A percentile compares a stretch with the other conserved stretches of the same genome.
phyloP scores from a whole-genome alignment of 2,113 vertebrate genomes.

The Hippocampus guttulatus region DNA sequence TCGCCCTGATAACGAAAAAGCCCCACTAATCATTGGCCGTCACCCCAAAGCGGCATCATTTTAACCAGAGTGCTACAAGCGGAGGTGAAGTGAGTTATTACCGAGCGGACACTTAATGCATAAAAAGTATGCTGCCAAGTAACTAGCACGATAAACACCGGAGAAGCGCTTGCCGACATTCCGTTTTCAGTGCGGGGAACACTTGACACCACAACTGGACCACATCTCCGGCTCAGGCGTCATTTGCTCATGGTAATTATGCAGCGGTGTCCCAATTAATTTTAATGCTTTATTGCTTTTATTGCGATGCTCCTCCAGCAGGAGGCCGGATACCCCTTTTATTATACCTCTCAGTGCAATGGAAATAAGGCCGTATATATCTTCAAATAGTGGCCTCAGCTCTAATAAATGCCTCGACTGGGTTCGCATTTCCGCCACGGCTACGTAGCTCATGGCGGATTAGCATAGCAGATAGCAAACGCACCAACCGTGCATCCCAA shows the following conservation, averaged over 20 bases:
- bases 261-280: constrained; percentile 14
- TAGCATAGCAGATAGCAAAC: not conserved
- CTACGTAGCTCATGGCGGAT: not conserved
- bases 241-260: constrained; percentile 33
- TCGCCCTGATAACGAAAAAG: too few relatives aligned
- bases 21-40: too few relatives aligned
- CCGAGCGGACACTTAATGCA: not conserved
- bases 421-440: constrained; percentile 6
- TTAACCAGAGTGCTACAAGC: too few relatives aligned
- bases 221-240: not conserved
- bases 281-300: not conserved
- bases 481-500: not conserved
- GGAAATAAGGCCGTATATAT: not conserved
- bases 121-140: too few relatives aligned
- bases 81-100: too few relatives aligned
- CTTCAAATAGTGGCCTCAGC: not conserved
- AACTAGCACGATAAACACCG: too few relatives aligned
- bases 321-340: not conserved
- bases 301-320: not conserved
- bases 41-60: too few relatives aligned
- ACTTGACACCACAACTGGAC: not conserved
- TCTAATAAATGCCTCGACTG: not conserved
- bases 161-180: not conserved
- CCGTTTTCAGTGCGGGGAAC: not conserved
- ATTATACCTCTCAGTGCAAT: not conserved